Percentiles rank a stretch among this genome's conserved stretches.
Evolutionary conservation across 2,888 invertebrate genomes (phyloP).

Genomic region (Cerastis leucographa): DNA sequence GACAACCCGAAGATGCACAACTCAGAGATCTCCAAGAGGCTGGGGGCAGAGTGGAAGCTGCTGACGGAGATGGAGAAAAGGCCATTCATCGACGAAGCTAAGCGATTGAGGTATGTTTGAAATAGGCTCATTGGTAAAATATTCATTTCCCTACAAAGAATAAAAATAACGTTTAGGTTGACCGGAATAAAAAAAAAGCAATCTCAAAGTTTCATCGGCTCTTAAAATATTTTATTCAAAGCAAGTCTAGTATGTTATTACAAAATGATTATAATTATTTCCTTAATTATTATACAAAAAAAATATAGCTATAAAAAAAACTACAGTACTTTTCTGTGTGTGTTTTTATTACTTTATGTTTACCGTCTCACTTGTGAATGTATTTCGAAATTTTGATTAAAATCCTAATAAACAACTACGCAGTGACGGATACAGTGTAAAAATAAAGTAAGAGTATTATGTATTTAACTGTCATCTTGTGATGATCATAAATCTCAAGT

Average conservation of each 20-base stretch:
- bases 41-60: slow-evolving; percentile 97
- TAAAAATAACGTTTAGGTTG: not conserved
- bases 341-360: not conserved
- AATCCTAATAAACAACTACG: not conserved
- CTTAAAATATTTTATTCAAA: not conserved
- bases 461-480: not conserved
- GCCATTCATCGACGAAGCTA: slow-evolving; percentile 97
- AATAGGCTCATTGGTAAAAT: too few species aligned
- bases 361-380: not conserved
- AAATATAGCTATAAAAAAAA: not conserved
- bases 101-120: slow-evolving; percentile 93
- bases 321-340: not conserved
- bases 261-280: not conserved
- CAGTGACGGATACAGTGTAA: not conserved
- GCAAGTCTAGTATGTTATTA: not conserved
- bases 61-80: slow-evolving; percentile 96
- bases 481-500: not conserved
- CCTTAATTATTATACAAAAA: not conserved
- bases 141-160: not conserved
- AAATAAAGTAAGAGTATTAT: not conserved
- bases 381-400: not conserved
- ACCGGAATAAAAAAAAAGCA: not conserved
- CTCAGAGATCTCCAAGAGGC: slow-evolving; percentile 96
- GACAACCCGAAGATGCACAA: slow-evolving; percentile 99
- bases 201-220: not conserved